Conservation (phyloP, 1,140 invertebrate species). For the Lordiphosa clarofinis region DNA sequence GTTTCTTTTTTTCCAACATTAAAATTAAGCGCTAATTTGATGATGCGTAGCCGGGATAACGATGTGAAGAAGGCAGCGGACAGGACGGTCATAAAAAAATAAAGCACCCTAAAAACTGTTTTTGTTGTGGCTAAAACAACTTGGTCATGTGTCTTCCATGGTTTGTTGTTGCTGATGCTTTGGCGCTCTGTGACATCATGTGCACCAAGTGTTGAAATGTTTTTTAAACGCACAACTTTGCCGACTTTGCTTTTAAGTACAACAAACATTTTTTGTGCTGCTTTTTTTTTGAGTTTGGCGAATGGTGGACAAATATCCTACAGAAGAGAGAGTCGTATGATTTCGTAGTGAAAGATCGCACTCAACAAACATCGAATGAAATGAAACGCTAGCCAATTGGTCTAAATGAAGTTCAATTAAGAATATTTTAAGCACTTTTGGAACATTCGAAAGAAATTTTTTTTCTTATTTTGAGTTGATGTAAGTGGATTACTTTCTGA, state of each 20-base stretch:
- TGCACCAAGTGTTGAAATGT: constrained; percentile 71
- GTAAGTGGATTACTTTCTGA: no score
- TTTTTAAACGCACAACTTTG: constrained; percentile 69
- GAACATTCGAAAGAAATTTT: no score
- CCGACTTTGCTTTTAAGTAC: constrained; percentile 61
- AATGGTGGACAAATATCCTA: no score
- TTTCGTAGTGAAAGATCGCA: no score
- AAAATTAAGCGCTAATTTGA: constrained; percentile 63
- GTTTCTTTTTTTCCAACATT: constrained; percentile 25
- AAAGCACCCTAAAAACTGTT: constrained; percentile 38
- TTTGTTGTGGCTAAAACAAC: constrained; percentile 33
- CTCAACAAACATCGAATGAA: no score
- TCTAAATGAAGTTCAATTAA: no score
- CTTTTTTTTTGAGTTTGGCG: no score
- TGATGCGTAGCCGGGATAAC: constrained; percentile 50
- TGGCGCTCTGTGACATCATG: constrained; percentile 66
- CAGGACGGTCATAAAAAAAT: constrained; percentile 43
- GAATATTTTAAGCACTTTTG: no score
- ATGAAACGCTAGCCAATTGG: no score
- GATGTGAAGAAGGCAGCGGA: constrained; percentile 1
- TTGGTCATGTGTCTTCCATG: constrained; percentile 22
- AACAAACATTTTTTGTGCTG: neutral
- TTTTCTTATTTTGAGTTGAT: no score
- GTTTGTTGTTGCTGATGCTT: constrained; percentile 30
- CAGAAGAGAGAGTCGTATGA: no score